Percentiles rank a stretch among this genome's conserved stretches.
These are phyloP conservation scores for Steinernema hermaphroditum DNA, from an alignment of 2,888 invertebrate species.

Conservation along the genomic window DNA sequence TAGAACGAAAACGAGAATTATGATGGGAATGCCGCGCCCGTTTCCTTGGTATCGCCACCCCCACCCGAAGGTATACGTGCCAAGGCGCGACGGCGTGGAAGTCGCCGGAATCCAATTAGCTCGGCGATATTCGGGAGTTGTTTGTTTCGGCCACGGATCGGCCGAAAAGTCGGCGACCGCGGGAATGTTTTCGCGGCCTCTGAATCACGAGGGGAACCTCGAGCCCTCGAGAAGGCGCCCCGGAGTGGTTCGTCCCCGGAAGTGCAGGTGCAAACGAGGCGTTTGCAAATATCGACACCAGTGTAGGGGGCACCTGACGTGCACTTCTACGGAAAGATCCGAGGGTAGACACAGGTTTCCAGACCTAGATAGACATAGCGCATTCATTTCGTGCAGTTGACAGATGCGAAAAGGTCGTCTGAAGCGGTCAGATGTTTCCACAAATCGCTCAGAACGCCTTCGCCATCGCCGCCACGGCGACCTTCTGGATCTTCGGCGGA, in stretches of 20 bases:
- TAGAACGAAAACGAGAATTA: not conserved
- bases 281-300: too few species aligned
- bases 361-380: too few species aligned
- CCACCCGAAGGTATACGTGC: not conserved
- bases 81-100: not conserved
- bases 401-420: not conserved
- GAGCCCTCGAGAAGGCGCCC: too few species aligned
- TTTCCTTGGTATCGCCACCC: slow-evolving; percentile 14
- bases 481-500: not conserved
- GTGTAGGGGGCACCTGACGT: too few species aligned
- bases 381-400: not conserved
- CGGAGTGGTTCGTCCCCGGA: too few species aligned
- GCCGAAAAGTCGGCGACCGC: too few species aligned
- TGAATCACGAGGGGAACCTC: too few species aligned
- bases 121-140: not conserved
- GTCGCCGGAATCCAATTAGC: slow-evolving; percentile 5
- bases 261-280: too few species aligned
- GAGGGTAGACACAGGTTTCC: too few species aligned
- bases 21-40: not conserved
- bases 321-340: too few species aligned
- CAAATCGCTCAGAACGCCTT: not conserved
- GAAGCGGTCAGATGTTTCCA: not conserved
- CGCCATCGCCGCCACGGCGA: not conserved
- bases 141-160: not conserved
- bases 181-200: too few species aligned